Percentiles rank a stretch among this genome's conserved stretches.
Conservation (phyloP, 2,113 vertebrate genomes). For the Clinocottus analis region DNA sequence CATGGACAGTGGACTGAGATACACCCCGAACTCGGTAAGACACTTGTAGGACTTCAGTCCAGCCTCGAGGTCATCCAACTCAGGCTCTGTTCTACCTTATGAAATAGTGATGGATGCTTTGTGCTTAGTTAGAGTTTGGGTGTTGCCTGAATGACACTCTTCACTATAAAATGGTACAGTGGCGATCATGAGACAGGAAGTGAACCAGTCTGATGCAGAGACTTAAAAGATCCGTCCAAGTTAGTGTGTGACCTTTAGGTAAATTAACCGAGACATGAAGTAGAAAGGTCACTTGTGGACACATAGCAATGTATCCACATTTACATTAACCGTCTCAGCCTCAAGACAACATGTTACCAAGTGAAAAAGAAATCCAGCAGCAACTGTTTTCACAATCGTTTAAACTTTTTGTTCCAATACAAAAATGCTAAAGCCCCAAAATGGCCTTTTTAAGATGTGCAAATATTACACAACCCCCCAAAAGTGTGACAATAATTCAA, state of each 20-base stretch:
- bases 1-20: constrained; percentile 77
- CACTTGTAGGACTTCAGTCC: not conserved
- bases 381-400: too few species aligned
- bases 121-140: not conserved
- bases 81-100: not conserved
- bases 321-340: not conserved
- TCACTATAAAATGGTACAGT: not conserved
- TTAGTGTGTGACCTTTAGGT: not conserved
- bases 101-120: not conserved
- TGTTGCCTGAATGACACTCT: not conserved
- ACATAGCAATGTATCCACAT: too few species aligned
- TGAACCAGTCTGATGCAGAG: not conserved
- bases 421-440: too few species aligned
- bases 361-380: not conserved
- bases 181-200: not conserved
- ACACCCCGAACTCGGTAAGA: constrained; percentile 75
- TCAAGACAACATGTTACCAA: not conserved
- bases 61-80: not conserved
- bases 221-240: not conserved
- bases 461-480: not conserved
- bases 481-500: not conserved
- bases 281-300: too few species aligned
- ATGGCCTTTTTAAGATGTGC: not conserved
- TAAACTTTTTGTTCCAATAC: too few species aligned
- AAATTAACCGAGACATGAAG: too few species aligned